Evolutionary conservation across 2,888 invertebrate species (phyloP).

Genomic region (Chrysolina oricalcia): DNA sequence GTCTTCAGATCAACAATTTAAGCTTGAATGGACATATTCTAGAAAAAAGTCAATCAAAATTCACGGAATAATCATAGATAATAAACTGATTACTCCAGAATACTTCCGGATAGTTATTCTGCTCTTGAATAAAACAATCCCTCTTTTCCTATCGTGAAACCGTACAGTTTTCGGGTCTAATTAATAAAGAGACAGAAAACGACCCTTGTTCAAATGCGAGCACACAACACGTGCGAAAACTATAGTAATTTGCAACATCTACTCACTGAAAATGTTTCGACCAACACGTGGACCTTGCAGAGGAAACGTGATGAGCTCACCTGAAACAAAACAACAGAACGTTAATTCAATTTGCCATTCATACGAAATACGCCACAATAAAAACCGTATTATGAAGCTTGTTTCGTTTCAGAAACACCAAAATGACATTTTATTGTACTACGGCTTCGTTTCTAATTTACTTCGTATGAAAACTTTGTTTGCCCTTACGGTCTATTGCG

Average conservation of each 20-base stretch:
- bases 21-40: no score
- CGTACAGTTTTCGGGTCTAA: no score
- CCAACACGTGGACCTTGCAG: constrained; percentile 6
- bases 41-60: no score
- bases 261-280: neutral
- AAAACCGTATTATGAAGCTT: neutral
- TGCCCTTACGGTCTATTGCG: neutral
- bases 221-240: neutral
- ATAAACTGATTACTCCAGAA: no score
- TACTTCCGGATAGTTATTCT: no score
- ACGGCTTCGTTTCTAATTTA: neutral
- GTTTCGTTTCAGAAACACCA: neutral
- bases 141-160: no score
- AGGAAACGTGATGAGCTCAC: constrained; percentile 3
- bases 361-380: neutral
- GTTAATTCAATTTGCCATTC: neutral
- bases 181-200: no score
- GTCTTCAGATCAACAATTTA: no score
- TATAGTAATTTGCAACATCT: neutral
- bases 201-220: no score
- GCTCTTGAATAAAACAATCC: no score
- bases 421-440: neutral
- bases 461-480: neutral
- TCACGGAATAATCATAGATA: no score
- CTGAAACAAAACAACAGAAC: constrained; percentile 17